Conservation (phyloP, 1,140 invertebrate genomes). For the Teleopsis dalmanni region DNA sequence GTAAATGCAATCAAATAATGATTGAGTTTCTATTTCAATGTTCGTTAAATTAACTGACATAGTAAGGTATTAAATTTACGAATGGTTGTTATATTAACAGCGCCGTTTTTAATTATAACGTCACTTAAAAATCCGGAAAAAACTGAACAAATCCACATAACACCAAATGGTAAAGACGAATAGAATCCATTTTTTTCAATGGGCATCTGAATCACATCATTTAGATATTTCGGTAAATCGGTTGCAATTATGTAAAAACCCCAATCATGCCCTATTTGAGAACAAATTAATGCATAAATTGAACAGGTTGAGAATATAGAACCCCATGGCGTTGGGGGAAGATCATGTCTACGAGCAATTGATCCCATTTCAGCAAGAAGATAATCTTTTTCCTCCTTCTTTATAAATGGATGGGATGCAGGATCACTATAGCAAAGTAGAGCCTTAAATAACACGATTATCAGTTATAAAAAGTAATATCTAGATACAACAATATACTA, state of each 20-base stretch:
- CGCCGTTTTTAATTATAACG: conserved; percentile 52
- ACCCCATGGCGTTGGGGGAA: conserved; percentile 61
- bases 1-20: not conserved
- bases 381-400: conserved; percentile 66
- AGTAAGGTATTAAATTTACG: conserved; percentile 69
- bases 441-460: conserved; percentile 29
- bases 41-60: conserved; percentile 42
- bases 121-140: conserved; percentile 59
- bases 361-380: conserved; percentile 56
- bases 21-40: not conserved
- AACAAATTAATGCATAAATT: conserved; percentile 65
- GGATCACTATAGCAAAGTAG: conserved; percentile 70
- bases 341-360: conserved; percentile 44
- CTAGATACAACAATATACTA: conserved; percentile 50
- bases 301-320: conserved; percentile 66
- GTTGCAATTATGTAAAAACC: conserved; percentile 90
- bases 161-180: conserved; percentile 61
- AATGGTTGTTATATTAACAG: conserved; percentile 52
- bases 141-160: conserved; percentile 65
- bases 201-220: conserved; percentile 74
- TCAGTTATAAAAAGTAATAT: conserved; percentile 60
- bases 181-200: conserved; percentile 63
- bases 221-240: conserved; percentile 87
- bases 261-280: conserved; percentile 83
- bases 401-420: conserved; percentile 73